Conservation (phyloP, 2,113 vertebrate genomes). For the Gallinago media region DNA sequence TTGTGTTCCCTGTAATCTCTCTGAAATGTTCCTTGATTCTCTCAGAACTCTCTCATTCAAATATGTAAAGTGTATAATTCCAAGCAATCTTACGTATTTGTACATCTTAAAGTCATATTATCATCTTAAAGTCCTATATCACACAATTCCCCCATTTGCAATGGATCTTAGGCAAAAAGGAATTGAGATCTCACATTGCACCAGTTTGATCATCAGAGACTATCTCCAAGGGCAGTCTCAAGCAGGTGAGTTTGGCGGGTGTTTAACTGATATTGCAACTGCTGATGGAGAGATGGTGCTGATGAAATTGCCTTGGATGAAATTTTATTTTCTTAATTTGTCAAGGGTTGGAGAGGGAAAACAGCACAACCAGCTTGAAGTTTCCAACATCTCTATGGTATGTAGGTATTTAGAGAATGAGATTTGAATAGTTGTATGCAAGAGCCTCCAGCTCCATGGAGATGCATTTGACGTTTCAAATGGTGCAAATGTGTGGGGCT, state of each 20-base stretch:
- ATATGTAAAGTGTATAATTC: slow-evolving; percentile 75
- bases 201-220: slow-evolving; percentile 35
- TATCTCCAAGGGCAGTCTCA: slow-evolving; percentile 41
- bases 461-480: slow-evolving; percentile 1
- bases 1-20: slow-evolving; percentile 76
- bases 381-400: background rate
- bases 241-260: slow-evolving; percentile 22
- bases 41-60: slow-evolving; percentile 73
- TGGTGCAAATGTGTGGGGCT: background rate
- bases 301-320: slow-evolving; percentile 35
- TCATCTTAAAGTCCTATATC: slow-evolving; percentile 41
- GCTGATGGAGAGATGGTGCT: slow-evolving; percentile 2
- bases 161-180: slow-evolving; percentile 55
- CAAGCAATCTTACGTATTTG: slow-evolving; percentile 72
- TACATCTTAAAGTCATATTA: slow-evolving; percentile 76
- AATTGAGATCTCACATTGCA: slow-evolving; percentile 33
- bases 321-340: slow-evolving; percentile 44
- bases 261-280: slow-evolving; percentile 55
- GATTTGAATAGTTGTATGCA: background rate
- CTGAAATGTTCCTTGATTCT: slow-evolving; percentile 76
- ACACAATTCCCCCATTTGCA: slow-evolving; percentile 36
- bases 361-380: background rate
- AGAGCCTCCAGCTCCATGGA: background rate
- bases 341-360: background rate
- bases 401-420: background rate